phyloP scores from a whole-genome alignment of 2,797 vertebrate species.

The Melopsittacus undulatus region DNA sequence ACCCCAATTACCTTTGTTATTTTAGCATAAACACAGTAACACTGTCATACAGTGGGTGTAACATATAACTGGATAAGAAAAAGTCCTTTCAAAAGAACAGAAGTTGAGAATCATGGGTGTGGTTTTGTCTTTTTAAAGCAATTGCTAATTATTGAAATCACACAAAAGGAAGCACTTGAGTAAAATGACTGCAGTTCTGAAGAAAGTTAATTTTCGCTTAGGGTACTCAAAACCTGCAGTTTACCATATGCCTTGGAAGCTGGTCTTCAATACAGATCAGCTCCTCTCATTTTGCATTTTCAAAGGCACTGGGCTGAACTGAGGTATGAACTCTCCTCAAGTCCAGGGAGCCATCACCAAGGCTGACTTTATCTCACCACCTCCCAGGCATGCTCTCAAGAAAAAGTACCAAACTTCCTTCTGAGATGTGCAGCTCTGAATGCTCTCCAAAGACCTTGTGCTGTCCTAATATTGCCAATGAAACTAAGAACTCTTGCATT shows the following conservation, averaged over 20 bases:
- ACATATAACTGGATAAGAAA: background rate
- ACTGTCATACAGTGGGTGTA: background rate
- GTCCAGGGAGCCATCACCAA: background rate
- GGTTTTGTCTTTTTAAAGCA: background rate
- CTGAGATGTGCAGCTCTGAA: fast-evolving
- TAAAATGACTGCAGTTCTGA: background rate
- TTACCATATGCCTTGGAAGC: background rate
- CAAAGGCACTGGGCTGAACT: background rate
- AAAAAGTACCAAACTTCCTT: background rate
- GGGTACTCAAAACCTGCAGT: background rate
- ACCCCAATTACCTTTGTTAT: background rate
- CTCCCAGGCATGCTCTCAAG: background rate
- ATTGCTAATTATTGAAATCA: background rate
- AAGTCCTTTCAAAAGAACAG: background rate
- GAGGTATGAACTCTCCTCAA: background rate
- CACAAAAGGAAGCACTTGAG: background rate
- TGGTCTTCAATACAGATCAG: background rate
- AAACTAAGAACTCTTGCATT: background rate
- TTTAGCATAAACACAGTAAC: background rate
- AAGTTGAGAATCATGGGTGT: background rate
- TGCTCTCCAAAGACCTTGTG: background rate
- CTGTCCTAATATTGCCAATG: background rate
- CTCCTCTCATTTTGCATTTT: background rate
- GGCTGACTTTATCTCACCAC: background rate
- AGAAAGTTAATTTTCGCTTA: background rate